Conservation (phyloP, 2,888 invertebrate genomes). For the Neoascia interrupta region DNA sequence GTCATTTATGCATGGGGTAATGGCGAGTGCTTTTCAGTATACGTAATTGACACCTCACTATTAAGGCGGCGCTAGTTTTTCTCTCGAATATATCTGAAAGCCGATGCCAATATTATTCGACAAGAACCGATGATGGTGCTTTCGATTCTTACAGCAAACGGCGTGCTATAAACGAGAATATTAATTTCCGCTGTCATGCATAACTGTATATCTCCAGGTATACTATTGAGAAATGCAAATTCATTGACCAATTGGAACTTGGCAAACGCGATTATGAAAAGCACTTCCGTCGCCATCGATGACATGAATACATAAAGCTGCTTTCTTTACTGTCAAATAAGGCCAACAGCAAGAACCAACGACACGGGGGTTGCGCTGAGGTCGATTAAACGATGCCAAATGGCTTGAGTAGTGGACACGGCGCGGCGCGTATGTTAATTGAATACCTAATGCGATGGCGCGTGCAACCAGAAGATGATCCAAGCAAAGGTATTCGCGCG, state of each 20-base stretch:
- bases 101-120: constrained; percentile 16
- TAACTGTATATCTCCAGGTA: constrained; percentile 29
- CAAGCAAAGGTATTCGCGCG: constrained; percentile 12
- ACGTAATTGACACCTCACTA: constrained; percentile 42
- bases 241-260: constrained; percentile 1
- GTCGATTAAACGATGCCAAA: constrained; percentile 66
- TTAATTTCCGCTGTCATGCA: constrained; percentile 34
- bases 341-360: constrained; percentile 11
- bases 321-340: constrained; percentile 38
- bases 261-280: constrained; percentile 53
- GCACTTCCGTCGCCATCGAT: constrained; percentile 60
- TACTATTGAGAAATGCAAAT: constrained; percentile 49
- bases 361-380: constrained; percentile 2
- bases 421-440: constrained; percentile 53
- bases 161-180: constrained; percentile 6
- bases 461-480: constrained; percentile 56
- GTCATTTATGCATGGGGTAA: too few species aligned
- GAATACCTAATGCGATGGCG: constrained; percentile 65
- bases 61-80: constrained; percentile 36
- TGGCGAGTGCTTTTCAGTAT: too few species aligned
- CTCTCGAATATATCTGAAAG: constrained; percentile 22
- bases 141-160: not conserved
- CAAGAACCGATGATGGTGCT: not conserved
- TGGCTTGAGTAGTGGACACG: constrained; percentile 39
- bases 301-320: constrained; percentile 62